phyloP scores from a whole-genome alignment of 2,797 vertebrate species.

The Vespertilio murinus region DNA sequence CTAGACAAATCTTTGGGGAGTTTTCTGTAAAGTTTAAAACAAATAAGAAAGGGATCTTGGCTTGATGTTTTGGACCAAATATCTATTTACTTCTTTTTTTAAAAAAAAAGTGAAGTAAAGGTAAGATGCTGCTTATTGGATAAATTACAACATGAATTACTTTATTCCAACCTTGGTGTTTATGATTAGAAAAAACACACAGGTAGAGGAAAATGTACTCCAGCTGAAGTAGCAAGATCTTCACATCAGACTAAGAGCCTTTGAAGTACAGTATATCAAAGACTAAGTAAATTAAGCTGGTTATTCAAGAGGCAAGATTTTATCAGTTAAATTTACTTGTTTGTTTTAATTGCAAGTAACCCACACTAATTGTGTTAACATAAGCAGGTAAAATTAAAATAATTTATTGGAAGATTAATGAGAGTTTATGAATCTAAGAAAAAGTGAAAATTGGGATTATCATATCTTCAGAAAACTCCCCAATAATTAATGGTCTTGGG shows the following conservation, averaged over 20 bases:
- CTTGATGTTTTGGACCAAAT: slow-evolving; percentile 2
- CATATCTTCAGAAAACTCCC: background rate
- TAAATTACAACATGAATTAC: background rate
- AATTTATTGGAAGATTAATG: background rate
- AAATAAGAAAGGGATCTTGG: background rate
- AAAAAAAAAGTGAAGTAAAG: background rate
- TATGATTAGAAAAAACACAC: background rate
- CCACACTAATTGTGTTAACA: slow-evolving; percentile 12
- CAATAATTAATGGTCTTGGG: background rate
- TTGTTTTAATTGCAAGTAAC: slow-evolving; percentile 34
- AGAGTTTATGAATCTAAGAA: background rate
- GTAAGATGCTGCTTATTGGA: background rate
- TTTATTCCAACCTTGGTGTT: background rate
- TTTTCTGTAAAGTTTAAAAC: background rate
- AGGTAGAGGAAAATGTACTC: slow-evolving; percentile 15
- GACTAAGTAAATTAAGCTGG: slow-evolving; percentile 24
- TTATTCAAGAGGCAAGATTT: slow-evolving; percentile 45
- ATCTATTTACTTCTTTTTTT: background rate
- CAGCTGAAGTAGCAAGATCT: slow-evolving; percentile 31
- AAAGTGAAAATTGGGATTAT: background rate
- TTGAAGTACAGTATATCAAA: slow-evolving; percentile 57
- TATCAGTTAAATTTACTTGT: slow-evolving; percentile 20
- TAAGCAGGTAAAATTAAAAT: background rate
- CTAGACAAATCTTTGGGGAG: background rate
- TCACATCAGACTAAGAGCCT: background rate